Evolutionary conservation across 2,888 invertebrate species (phyloP), one percentile per base, ranked within the genome.

Genomic region (Sinopyrophorus schimmeli): DNA sequence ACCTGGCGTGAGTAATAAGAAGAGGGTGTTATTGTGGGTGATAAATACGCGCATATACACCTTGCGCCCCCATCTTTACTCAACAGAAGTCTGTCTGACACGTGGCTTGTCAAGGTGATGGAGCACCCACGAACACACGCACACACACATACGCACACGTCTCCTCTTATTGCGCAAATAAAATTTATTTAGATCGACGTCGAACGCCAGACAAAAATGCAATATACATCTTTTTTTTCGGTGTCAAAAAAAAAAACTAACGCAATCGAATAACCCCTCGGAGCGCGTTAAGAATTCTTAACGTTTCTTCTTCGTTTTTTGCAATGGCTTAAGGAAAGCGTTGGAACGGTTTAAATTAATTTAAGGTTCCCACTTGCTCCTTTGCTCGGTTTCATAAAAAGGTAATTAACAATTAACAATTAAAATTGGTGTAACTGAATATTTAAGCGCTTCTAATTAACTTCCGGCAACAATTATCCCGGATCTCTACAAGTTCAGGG

Each of bases 1-100:
- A 10, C 26, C 27, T 43, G 40, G 30, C 50, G 39, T 49, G 44
- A 38, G 42, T 49, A 50, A 46, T 31, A 46, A 39, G 30, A 35
- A 37, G 28, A 35, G 43, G 48, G 31, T 24, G 39, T 39, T 43
- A 23, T 42, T 20, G 38, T 12, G 41, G 35, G 27, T 38, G 47
- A 26, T 18, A 23, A 21, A 37, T 28, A 42, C 35, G 48, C 42
- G 27, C 32, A 17, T 32, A n/a, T n/a, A 27, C 34, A 14, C 10
- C n/a, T 6, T 10, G 9, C 32, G 12, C 4, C 16, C 30, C 30
- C 14, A 16, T 23, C 12, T 20, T 27, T 27, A 17, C 35, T 43
- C 26, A 34, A 27, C 34, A 27, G 20, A 12, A 20, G 9, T 14
- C 27, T 32, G 32, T 32, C 16, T 21, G 23, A 35, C 47, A 30